Evolutionary conservation across 2,797 vertebrate species (phyloP), one percentile per base, ranked within the genome.

Genomic region (Lindbergichthys nudifrons): DNA sequence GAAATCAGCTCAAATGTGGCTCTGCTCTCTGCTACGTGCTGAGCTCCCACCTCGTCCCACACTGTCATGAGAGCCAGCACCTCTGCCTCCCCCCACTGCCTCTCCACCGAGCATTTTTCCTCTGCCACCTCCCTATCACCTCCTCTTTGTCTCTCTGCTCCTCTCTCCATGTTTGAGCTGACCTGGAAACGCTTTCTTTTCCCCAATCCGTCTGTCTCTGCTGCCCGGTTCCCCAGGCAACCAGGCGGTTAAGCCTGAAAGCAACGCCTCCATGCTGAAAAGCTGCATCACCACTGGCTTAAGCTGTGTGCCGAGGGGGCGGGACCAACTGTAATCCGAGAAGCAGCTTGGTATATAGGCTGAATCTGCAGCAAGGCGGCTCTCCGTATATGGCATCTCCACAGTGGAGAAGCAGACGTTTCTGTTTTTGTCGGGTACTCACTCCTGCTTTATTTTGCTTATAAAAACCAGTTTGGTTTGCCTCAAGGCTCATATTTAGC

Each of bases 221-320:
- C 95, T 93, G 94, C 93, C 95, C 94, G 89, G 96, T 98, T 97
- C 95, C 97, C 97, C 95, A 94, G 97, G 97, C 95, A 98, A 97
- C 97, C 95, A 97, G 96, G 93, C 92, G 93, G 92, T 95, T 97
- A 94, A 96, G 94, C 96, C 96, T 91, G 96, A 96, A 95, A 95
- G 92, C 92, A 95, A 94, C 94, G 89, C 94, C 92, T 92, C 89
- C 90, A 76, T 94, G 92, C 92, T 91, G 83, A 92, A 96, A 94
- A 96, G 93, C 95, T 93, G 96, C 96, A 95, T 92, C 94, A 96
- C 96, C 95, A 97, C 96, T 98, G 97, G 97, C 96, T 97, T 96
- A 97, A 96, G 96, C 96, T 96, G 94, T 94, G 95, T 94, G 92
- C 88, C 89, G 92, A 79, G 90, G 89, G 83, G 93, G 92, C 75